Evolutionary conservation across 2,888 invertebrate species (phyloP), one percentile per base, ranked within the genome.

Genomic region (Anoncus sp.): DNA sequence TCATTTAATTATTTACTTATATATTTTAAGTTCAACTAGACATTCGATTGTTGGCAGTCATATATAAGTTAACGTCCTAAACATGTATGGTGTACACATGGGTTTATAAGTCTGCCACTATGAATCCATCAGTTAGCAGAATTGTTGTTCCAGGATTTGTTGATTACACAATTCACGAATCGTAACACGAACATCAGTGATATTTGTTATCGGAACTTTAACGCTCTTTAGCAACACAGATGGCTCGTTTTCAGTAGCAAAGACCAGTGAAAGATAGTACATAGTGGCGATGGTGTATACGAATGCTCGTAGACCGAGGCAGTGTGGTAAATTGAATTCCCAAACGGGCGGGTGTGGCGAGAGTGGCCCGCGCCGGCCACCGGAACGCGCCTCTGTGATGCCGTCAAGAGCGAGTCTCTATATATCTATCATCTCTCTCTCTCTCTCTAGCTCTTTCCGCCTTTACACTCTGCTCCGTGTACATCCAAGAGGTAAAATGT

Each of bases 291-390:
- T 84, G 80, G 71, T 78, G 70, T 69, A 79, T 73, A 80, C 78
- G 80, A 77, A 80, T 79, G 76, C 79, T 35, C 72, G 74, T 81
- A 82, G 84, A 85, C 84, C 84, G 79, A 83, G 85, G 81, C 84
- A 82, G 86, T 85, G 85, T 75, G 59, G 79, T 85, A 87, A 88
- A 87, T 88, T 86, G 89, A 91, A 91, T 91, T 91, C 91, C 90
- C 90, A 90, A 91, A 91, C 91, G 91, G 91, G 91, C 91, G 91
- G 91, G 91, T 91, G 90, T 90, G 90, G 90, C 88, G 90, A 87
- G 57, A 65, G 82, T 89, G 90, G 87, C 89, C 90, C 90, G 90
- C 88, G 85, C 87, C 89, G 87, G 89, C 85, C 87, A 89, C 84
- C 86, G 84, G 85, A 89, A 88, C 87, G 86, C 74, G 72, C 65